Percentiles rank a stretch among this genome's conserved stretches.
phyloP scores from a whole-genome alignment of 2,113 vertebrate genomes.

The Fulica atra region DNA sequence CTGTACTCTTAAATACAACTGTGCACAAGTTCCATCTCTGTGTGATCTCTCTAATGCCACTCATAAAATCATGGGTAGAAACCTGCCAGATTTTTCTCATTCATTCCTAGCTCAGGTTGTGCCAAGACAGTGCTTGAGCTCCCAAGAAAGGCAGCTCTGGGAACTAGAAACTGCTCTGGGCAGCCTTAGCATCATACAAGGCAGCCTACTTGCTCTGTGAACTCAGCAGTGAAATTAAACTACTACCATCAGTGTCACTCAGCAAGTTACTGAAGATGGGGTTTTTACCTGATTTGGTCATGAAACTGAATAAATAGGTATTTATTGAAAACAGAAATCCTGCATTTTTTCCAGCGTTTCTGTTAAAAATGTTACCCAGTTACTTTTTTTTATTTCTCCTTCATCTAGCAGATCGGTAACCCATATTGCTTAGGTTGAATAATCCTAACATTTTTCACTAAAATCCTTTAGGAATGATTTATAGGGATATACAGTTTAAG shows the following conservation, averaged over 20 bases:
- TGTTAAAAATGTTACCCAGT: not conserved
- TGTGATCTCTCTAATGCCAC: not conserved
- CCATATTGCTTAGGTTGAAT: not conserved
- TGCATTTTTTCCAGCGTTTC: not conserved
- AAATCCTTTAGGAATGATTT: not conserved
- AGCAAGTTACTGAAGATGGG: not conserved
- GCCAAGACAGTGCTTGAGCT: not conserved
- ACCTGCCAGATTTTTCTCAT: not conserved
- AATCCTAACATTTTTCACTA: not conserved
- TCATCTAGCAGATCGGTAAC: not conserved
- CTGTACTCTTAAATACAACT: not conserved
- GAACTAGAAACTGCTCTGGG: not conserved
- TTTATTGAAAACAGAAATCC: not conserved
- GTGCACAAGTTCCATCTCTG: not conserved
- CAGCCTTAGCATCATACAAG: not conserved
- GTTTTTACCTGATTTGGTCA: not conserved
- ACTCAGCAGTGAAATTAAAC: not conserved
- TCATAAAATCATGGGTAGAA: not conserved
- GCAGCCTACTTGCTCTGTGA: not conserved
- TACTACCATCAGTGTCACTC: not conserved
- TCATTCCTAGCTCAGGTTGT: not conserved
- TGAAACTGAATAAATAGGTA: not conserved
- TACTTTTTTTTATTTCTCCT: not conserved
- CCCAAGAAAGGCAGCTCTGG: not conserved
- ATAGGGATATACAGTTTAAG: not conserved